Conservation (phyloP, 2,113 vertebrate species). For the Noctilio leporinus region DNA sequence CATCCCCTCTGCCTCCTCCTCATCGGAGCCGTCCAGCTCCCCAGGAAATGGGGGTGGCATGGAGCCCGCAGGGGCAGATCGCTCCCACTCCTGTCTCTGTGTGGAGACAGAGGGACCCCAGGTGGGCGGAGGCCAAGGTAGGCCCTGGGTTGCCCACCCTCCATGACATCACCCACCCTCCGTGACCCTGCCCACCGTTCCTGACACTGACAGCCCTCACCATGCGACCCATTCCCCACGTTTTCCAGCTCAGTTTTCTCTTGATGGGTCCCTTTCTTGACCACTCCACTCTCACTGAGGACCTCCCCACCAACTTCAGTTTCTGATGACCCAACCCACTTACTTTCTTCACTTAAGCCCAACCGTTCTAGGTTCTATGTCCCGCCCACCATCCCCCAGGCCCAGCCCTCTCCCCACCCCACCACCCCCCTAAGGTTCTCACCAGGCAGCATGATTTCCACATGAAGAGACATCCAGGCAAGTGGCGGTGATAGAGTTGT, state of each 20-base stretch:
- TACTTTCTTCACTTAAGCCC: neutral
- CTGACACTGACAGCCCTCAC: neutral
- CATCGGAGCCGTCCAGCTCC: slow-evolving; percentile 86
- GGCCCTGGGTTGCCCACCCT: neutral
- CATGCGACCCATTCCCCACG: too few relatives aligned
- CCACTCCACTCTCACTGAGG: neutral
- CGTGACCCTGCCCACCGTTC: neutral
- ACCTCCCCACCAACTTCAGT: neutral
- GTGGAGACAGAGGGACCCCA: neutral
- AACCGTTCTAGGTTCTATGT: neutral
- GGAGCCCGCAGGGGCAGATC: slow-evolving; percentile 76
- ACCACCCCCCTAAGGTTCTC: neutral
- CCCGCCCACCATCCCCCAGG: neutral
- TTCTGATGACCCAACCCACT: neutral
- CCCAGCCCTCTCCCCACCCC: neutral
- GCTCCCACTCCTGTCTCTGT: slow-evolving; percentile 85
- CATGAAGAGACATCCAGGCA: neutral
- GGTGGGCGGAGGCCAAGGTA: neutral
- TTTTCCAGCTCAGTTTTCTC: neutral
- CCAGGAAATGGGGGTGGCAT: slow-evolving; percentile 83
- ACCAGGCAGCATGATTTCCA: slow-evolving; percentile 29
- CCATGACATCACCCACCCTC: neutral
- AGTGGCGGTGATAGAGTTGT: neutral
- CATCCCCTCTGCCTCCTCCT: slow-evolving; percentile 86
- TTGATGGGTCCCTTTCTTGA: neutral